Evolutionary conservation across 1,140 invertebrate genomes (phyloP).

Genomic region (Lerema accius): DNA sequence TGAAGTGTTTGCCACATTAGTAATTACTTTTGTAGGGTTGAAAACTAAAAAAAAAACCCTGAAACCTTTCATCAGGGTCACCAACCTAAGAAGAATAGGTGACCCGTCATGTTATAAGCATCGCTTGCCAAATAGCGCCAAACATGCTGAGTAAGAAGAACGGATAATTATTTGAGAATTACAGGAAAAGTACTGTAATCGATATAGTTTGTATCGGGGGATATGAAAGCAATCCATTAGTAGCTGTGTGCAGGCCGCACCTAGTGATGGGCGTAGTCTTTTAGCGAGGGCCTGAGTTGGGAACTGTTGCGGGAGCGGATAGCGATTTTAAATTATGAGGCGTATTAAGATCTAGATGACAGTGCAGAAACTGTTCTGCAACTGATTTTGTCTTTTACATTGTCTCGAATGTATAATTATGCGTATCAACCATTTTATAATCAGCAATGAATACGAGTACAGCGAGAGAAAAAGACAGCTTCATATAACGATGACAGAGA

Average conservation of each 20-base stretch:
- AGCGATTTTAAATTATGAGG: not conserved
- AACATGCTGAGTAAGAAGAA: constrained; percentile 9
- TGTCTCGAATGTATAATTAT: too few species aligned
- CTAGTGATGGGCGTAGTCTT: constrained; percentile 22
- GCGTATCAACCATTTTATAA: too few species aligned
- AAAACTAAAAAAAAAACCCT: not conserved
- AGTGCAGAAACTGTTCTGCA: too few species aligned
- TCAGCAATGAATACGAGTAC: too few species aligned
- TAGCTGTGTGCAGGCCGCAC: constrained; percentile 19
- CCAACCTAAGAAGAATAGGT: not conserved
- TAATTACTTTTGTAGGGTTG: too few species aligned
- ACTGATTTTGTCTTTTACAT: too few species aligned
- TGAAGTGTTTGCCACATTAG: too few species aligned
- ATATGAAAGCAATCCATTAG: constrained; percentile 28
- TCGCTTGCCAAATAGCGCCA: not conserved
- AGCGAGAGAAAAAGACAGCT: too few species aligned
- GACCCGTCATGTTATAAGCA: not conserved
- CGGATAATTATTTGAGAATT: constrained; percentile 13
- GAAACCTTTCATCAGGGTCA: not conserved
- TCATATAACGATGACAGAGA: too few species aligned
- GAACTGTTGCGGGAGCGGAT: constrained; percentile 25
- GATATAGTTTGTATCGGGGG: constrained; percentile 26
- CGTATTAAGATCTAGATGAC: not conserved
- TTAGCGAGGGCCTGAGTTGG: constrained; percentile 29
- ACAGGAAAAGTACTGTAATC: constrained; percentile 28